These are phyloP conservation scores for Nowickia ferox DNA, from an alignment of 2,888 invertebrate species.

Conservation along the genomic window DNA sequence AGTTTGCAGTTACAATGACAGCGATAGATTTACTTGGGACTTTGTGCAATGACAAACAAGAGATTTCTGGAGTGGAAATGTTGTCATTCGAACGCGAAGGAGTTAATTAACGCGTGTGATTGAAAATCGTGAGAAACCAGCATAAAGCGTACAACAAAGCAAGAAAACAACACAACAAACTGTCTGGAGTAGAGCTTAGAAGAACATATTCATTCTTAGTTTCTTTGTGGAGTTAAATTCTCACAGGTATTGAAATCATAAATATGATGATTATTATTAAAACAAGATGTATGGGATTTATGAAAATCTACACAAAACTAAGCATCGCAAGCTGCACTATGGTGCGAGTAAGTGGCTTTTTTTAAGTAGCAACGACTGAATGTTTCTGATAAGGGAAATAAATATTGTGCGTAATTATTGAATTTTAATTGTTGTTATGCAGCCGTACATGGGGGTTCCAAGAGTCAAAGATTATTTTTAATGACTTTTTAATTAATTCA, in stretches of 20 bases:
- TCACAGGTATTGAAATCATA: slow-evolving; percentile 60
- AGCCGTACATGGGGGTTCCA: background rate
- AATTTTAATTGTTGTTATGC: slow-evolving; percentile 52
- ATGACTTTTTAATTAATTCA: slow-evolving; percentile 68
- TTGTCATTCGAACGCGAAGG: slow-evolving; percentile 69
- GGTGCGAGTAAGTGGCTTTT: background rate
- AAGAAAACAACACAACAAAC: slow-evolving; percentile 8
- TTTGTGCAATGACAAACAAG: slow-evolving; percentile 75
- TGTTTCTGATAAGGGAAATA: slow-evolving; percentile 62
- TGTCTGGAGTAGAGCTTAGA: background rate
- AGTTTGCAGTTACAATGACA: slow-evolving; percentile 17
- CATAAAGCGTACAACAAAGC: slow-evolving; percentile 12
- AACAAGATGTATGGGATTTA: slow-evolving; percentile 1
- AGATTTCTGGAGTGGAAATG: slow-evolving; percentile 75
- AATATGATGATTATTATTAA: slow-evolving; percentile 23
- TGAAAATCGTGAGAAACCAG: slow-evolving; percentile 77
- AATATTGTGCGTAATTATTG: slow-evolving; percentile 50
- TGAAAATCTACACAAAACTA: background rate
- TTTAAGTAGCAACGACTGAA: slow-evolving; percentile 29
- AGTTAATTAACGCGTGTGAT: slow-evolving; percentile 76
- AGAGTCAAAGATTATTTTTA: slow-evolving; percentile 39
- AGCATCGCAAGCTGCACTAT: background rate
- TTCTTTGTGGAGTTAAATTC: slow-evolving; percentile 33
- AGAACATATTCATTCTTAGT: background rate
- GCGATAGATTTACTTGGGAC: slow-evolving; percentile 57